These are phyloP conservation scores for Gasterosteus nipponicus DNA, from an alignment of 2,113 vertebrate genomes.

Conservation along the genomic window DNA sequence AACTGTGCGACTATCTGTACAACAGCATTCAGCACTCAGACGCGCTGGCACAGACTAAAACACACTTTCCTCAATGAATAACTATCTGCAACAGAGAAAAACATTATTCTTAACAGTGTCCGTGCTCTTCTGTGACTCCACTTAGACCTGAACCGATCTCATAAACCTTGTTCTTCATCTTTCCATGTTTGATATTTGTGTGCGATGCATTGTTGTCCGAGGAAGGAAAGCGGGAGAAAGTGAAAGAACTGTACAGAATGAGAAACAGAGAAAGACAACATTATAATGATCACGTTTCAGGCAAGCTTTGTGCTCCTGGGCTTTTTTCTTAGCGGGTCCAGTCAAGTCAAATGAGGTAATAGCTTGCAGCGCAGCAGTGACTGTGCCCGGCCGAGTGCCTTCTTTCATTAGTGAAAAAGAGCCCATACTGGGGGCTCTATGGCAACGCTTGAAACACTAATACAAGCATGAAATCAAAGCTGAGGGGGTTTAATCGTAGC, in stretches of 20 bases:
- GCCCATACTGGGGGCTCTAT: slow-evolving; percentile 47
- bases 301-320: not conserved
- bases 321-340: slow-evolving; percentile 19
- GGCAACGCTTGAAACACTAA: slow-evolving; percentile 55
- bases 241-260: not conserved
- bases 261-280: not conserved
- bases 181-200: slow-evolving; percentile 32
- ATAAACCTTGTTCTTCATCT: slow-evolving; percentile 8
- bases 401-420: slow-evolving; percentile 58
- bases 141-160: slow-evolving; percentile 22
- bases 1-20: slow-evolving; percentile 39
- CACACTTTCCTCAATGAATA: slow-evolving; percentile 7
- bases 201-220: slow-evolving; percentile 1
- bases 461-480: slow-evolving; percentile 52
- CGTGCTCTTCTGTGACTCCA: slow-evolving; percentile 23
- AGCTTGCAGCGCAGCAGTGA: slow-evolving; percentile 23
- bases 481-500: slow-evolving; percentile 50
- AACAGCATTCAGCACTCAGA: slow-evolving; percentile 22
- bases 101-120: slow-evolving; percentile 17
- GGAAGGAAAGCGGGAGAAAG: slow-evolving; percentile 1
- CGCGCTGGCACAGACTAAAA: slow-evolving; percentile 20
- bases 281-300: slow-evolving; percentile 1
- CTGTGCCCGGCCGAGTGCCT: slow-evolving; percentile 49
- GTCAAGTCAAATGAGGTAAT: slow-evolving; percentile 37
- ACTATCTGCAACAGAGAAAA: slow-evolving; percentile 17